These are phyloP conservation scores for Chaetophractus vellerosus DNA, from an alignment of 2,797 vertebrate genomes.

Conservation along the genomic window DNA sequence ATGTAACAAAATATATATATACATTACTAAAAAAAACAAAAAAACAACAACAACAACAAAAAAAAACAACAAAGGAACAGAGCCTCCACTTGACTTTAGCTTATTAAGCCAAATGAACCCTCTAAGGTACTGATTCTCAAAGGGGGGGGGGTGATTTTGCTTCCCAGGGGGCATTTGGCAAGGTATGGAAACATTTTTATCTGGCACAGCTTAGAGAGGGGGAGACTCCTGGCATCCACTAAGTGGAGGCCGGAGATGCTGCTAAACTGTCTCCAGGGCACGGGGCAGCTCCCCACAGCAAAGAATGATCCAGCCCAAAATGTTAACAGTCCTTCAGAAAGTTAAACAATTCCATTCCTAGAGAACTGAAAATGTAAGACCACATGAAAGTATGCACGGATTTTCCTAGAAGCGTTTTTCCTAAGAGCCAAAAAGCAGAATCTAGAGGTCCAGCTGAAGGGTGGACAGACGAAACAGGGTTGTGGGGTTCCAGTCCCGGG, in stretches of 20 bases:
- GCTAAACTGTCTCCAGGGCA: background rate
- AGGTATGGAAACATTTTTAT: no score
- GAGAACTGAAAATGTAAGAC: background rate
- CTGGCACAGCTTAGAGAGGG: background rate
- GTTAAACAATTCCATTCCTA: background rate
- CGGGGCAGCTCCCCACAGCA: background rate
- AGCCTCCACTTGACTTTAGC: background rate
- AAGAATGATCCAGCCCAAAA: no score
- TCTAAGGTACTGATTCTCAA: background rate
- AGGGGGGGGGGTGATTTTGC: accelerated
- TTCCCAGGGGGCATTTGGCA: background rate
- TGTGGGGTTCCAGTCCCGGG: no score
- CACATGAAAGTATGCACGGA: background rate
- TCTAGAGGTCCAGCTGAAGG: background rate
- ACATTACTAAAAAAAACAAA: no score
- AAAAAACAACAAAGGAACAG: background rate
- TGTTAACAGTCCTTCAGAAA: background rate
- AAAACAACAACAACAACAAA: no score
- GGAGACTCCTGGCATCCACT: background rate
- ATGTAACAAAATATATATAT: no score
- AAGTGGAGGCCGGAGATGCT: background rate
- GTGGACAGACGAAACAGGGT: background rate
- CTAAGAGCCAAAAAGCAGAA: background rate
- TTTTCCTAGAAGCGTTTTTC: no score
- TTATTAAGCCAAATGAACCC: background rate